phyloP scores from a whole-genome alignment of 2,888 invertebrate species.

The Dolichopus griseipennis region DNA sequence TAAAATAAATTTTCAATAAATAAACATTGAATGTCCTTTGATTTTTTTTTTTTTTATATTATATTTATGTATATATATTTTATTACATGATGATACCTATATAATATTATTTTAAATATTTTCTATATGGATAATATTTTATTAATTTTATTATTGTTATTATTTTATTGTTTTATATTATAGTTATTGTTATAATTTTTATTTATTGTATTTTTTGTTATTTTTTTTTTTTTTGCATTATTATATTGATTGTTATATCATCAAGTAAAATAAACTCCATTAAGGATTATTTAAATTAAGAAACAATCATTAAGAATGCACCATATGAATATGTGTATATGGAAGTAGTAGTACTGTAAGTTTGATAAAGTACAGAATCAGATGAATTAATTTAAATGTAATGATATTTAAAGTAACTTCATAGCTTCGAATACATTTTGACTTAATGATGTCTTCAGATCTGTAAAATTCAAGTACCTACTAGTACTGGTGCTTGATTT shows the following conservation, averaged over 20 bases:
- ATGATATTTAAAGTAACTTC: too few species aligned
- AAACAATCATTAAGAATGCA: neutral
- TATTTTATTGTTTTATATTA: neutral
- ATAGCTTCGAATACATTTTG: too few species aligned
- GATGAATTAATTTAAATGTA: too few species aligned
- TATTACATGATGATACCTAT: too few species aligned
- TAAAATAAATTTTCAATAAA: neutral
- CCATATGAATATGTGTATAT: too few species aligned
- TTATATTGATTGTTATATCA: neutral
- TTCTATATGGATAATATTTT: neutral
- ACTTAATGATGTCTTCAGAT: too few species aligned
- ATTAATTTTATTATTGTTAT: neutral
- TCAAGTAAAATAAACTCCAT: conserved; percentile 2
- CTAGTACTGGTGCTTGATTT: too few species aligned
- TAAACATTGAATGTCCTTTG: neutral
- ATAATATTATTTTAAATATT: neutral
- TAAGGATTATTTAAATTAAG: conserved; percentile 4
- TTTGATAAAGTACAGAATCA: too few species aligned
- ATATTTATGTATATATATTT: neutral
- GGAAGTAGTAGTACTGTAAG: too few species aligned
- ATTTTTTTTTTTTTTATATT: neutral
- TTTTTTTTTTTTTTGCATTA: neutral
- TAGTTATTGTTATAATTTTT: too few species aligned
- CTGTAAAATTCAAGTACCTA: too few species aligned
- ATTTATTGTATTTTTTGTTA: too few species aligned